Percentiles rank a stretch among this genome's conserved stretches.
phyloP scores from a whole-genome alignment of 2,797 vertebrate species.

The Cephalopachus bancanus region DNA sequence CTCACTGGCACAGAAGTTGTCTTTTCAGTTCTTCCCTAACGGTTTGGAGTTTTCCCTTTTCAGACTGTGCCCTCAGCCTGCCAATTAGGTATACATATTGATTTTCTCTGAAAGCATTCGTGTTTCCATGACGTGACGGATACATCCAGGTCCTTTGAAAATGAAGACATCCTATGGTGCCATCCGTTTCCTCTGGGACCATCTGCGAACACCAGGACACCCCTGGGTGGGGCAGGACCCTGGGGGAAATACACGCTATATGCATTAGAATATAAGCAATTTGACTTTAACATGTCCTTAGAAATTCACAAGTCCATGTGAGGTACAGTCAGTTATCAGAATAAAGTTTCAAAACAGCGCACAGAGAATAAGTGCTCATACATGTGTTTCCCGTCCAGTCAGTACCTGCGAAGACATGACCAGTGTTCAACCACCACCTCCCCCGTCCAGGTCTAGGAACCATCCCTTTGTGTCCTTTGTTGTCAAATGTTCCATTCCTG shows the following conservation, averaged over 20 bases:
- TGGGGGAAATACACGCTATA: neutral
- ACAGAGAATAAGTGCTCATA: neutral
- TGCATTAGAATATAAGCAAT: neutral
- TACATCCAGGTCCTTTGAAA: neutral
- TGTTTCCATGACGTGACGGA: conserved; percentile 37
- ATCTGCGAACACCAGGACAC: neutral
- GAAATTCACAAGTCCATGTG: neutral
- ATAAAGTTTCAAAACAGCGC: conserved; percentile 33
- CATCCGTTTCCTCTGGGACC: neutral
- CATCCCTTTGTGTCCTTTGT: conserved; percentile 13
- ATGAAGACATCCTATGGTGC: neutral
- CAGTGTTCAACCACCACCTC: neutral
- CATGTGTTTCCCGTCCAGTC: neutral
- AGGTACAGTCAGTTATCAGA: neutral
- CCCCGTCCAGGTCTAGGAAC: neutral
- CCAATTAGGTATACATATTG: conserved; percentile 17
- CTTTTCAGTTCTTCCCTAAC: neutral
- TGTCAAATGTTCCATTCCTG: conserved; percentile 23
- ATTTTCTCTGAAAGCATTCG: conserved; percentile 65
- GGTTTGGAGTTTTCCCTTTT: conserved; percentile 31
- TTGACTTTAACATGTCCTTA: conserved; percentile 42
- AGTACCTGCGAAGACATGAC: neutral
- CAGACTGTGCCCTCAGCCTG: neutral
- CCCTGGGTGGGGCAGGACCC: neutral
- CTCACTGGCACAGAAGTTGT: conserved; percentile 39